phyloP scores from a whole-genome alignment of 2,797 vertebrate species.

The Harpagifer antarcticus region DNA sequence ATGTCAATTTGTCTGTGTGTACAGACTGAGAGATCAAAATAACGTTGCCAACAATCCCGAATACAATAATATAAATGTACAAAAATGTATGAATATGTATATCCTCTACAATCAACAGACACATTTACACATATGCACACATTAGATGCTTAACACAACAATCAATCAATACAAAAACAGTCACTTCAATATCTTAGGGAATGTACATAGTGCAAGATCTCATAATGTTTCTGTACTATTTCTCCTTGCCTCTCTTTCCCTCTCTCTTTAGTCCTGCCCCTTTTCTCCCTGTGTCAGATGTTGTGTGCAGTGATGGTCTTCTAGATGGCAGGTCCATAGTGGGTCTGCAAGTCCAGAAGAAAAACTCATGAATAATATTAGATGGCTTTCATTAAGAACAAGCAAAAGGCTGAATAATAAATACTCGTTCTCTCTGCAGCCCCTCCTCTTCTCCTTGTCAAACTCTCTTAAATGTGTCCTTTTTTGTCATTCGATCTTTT shows the following conservation, averaged over 20 bases:
- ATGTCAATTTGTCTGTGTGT: too few species aligned
- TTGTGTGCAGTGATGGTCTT: constrained; percentile 48
- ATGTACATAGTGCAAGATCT: not conserved
- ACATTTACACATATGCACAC: too few species aligned
- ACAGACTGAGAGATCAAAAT: too few species aligned
- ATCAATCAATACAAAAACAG: too few species aligned
- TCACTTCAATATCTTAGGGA: too few species aligned
- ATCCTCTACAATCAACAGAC: too few species aligned
- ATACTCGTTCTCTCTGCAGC: constrained; percentile 6
- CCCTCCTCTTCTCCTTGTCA: constrained; percentile 29
- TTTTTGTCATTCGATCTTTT: not conserved
- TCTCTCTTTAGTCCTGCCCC: constrained; percentile 13
- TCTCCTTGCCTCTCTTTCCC: not conserved
- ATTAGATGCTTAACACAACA: too few species aligned
- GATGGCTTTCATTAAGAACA: constrained; percentile 68
- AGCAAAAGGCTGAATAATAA: constrained; percentile 50
- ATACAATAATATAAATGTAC: too few species aligned
- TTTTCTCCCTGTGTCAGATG: constrained; percentile 47
- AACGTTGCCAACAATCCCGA: too few species aligned
- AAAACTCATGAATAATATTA: constrained; percentile 81
- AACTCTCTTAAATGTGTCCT: not conserved
- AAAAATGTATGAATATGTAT: too few species aligned
- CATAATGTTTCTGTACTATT: not conserved
- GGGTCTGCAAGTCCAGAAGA: constrained; percentile 53
- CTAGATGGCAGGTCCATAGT: constrained; percentile 56